These are phyloP conservation scores for Sarotherodon lohbergeri DNA, from an alignment of 2,113 vertebrate species.

Conservation along the genomic window DNA sequence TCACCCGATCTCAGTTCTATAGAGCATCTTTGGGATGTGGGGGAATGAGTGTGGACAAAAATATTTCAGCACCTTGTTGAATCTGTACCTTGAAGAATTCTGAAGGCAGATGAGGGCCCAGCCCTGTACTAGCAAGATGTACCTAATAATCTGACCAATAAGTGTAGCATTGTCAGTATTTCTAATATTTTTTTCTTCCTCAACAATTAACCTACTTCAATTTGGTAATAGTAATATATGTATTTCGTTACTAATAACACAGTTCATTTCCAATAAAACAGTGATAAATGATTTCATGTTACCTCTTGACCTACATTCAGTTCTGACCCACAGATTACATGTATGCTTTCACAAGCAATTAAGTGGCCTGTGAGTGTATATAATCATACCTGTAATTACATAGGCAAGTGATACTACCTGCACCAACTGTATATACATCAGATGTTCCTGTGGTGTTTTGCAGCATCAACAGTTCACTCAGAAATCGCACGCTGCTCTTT, in stretches of 20 bases:
- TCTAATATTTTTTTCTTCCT: neutral
- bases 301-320: neutral
- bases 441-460: neutral
- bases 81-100: neutral
- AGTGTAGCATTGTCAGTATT: neutral
- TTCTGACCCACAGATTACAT: neutral
- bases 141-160: neutral
- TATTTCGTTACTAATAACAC: accelerated
- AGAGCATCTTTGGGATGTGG: neutral
- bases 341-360: neutral
- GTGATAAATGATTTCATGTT: neutral
- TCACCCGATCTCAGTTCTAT: neutral
- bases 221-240: accelerated
- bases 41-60: neutral
- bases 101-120: neutral
- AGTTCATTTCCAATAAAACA: neutral
- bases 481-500: accelerated
- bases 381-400: neutral
- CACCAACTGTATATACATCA: neutral
- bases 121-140: neutral
- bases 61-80: accelerated
- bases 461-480: neutral
- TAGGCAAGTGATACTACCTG: neutral
- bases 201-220: neutral
- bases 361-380: neutral